Evolutionary conservation across 2,113 vertebrate species (phyloP), one percentile per base, ranked within the genome.

Genomic region (Alethe castanea): DNA sequence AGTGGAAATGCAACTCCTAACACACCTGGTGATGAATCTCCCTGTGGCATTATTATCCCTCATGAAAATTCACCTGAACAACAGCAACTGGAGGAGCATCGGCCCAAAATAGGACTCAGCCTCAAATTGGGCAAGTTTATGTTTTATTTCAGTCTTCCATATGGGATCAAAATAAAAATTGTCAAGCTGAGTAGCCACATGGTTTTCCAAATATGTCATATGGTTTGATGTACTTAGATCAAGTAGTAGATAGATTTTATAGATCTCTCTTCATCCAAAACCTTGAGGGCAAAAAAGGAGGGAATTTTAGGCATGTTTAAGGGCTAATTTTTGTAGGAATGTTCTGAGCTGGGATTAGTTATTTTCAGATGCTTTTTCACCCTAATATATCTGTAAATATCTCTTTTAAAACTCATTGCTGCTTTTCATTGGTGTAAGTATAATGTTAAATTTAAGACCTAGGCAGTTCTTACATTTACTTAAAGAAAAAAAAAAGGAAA

Each of bases 41-140:
- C 99, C 14, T 99, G 99, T 88, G 99, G 99, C 84, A 99, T 99
- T 97, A 99, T 99, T 96, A 99, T 99, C 92, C 99, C 99, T 65
- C 99, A 99, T 25, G 99, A 99, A 97, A 99, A 99, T 96, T 99
- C 99, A 3, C 99, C 98, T 4, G 99, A 99, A 70, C 98, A 98
- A 24, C 99, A 98, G 53, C 99, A 99, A 4, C 98, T 98, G 6
- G 99, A 99, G 64, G 99, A 99, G 42, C 98, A 99, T 97, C 97
- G 99, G 78, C 99, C 99, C 36, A 99, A 99, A 98, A 99, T 99
- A 94, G 99, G 99, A 94, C 98, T 99, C 61, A 99, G 99, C 94
- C 99, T 99, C 96, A 99, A 99, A 98, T 66, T 99, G 67, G 99
- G 99, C 98, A 97, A 96, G 98, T 97, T 86, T 31, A 33, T 13